These are phyloP conservation scores for Caenorhabditis zanzibari DNA, from an alignment of 2,888 invertebrate genomes.

Conservation along the genomic window DNA sequence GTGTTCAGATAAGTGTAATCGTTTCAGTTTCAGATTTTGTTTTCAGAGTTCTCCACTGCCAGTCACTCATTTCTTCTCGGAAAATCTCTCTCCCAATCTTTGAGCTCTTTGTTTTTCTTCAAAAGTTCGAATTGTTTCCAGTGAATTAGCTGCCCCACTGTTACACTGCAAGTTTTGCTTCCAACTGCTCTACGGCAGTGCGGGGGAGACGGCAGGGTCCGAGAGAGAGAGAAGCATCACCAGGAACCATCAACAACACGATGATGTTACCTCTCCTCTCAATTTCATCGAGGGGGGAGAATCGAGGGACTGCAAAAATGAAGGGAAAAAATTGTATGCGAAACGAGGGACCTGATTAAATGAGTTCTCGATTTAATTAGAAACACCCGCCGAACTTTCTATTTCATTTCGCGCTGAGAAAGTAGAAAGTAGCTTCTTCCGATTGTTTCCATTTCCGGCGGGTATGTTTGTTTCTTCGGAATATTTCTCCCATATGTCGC, in stretches of 20 bases:
- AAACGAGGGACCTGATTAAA: slow-evolving; percentile 47
- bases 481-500: slow-evolving; percentile 20
- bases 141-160: slow-evolving; percentile 52
- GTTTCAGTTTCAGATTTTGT: background rate
- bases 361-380: slow-evolving; percentile 58
- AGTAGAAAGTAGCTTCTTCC: slow-evolving; percentile 4
- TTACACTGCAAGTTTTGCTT: slow-evolving; percentile 47
- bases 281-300: slow-evolving; percentile 7
- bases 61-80: background rate
- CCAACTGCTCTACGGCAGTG: slow-evolving; percentile 59
- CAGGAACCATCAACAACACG: slow-evolving; percentile 64
- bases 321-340: too few relatives aligned
- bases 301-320: too few relatives aligned
- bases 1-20: too few relatives aligned
- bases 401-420: slow-evolving; percentile 16
- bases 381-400: background rate
- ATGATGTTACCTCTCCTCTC: slow-evolving; percentile 51
- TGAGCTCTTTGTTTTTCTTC: slow-evolving; percentile 48
- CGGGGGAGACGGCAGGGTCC: slow-evolving; percentile 48
- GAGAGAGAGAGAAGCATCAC: slow-evolving; percentile 45
- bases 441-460: slow-evolving; percentile 17
- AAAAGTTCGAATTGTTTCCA: slow-evolving; percentile 64
- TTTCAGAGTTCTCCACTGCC: background rate
- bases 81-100: slow-evolving; percentile 15
- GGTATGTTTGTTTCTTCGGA: slow-evolving; percentile 11